Conservation (phyloP, 2,888 invertebrate genomes). For the Lycaena phlaeas region DNA sequence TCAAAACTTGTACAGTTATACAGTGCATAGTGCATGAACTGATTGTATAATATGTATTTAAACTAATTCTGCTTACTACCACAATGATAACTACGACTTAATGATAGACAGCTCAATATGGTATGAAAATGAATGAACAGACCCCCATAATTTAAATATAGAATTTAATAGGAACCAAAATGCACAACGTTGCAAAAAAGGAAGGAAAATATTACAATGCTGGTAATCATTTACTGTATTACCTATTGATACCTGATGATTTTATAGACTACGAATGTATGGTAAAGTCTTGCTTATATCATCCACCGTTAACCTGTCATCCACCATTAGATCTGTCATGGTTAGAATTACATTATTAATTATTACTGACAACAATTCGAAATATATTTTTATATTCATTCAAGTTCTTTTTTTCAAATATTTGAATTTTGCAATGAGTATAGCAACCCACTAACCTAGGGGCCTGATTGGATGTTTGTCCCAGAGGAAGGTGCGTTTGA, state of each 20-base stretch:
- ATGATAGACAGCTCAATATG: background rate
- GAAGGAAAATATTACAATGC: background rate
- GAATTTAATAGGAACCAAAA: background rate
- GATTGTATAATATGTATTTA: background rate
- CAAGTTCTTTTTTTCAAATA: background rate
- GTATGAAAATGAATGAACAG: conserved; percentile 1
- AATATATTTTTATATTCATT: background rate
- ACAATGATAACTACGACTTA: background rate
- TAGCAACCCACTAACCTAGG: conserved; percentile 82
- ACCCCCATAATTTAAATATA: background rate
- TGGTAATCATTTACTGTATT: conserved; percentile 9
- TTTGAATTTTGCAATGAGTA: conserved; percentile 18
- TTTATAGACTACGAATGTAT: conserved; percentile 66
- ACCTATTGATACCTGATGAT: conserved; percentile 39
- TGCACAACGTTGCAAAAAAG: background rate
- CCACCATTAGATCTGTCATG: conserved; percentile 68
- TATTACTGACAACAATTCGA: conserved; percentile 10
- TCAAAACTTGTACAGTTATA: background rate
- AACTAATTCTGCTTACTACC: background rate
- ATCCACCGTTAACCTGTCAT: conserved; percentile 61
- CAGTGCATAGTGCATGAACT: background rate
- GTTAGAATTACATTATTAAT: conserved; percentile 27
- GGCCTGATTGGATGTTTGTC: conserved; percentile 92
- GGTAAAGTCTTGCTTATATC: conserved; percentile 64
- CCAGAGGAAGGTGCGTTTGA: conserved; percentile 94